phyloP scores from a whole-genome alignment of 2,888 invertebrate genomes.

The Tanaodytes sp. region DNA sequence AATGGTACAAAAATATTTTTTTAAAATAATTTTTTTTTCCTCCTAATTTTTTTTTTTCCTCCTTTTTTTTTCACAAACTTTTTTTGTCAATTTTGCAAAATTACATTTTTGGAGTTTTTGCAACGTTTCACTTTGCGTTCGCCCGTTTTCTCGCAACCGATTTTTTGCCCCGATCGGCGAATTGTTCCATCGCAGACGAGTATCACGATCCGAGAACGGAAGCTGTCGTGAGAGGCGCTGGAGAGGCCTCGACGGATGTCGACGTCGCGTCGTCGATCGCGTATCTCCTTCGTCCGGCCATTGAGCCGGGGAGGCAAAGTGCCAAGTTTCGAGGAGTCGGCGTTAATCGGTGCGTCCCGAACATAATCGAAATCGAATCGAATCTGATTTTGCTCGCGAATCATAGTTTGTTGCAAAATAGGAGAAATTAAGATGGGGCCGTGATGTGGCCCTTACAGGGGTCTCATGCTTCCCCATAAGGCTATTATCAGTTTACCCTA shows the following conservation, averaged over 20 bases:
- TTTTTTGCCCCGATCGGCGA: conserved; percentile 34
- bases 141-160: conserved; percentile 22
- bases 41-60: no score
- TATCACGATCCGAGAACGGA: conserved; percentile 50
- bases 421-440: not conserved
- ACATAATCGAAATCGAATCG: no score
- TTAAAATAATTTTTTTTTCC: no score
- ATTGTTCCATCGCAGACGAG: conserved; percentile 33
- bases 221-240: conserved; percentile 46
- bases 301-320: conserved; percentile 45
- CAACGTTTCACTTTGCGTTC: conserved; percentile 39
- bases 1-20: no score
- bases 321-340: conserved; percentile 45
- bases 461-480: no score
- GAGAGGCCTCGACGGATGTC: no score
- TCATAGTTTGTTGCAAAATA: conserved; percentile 34
- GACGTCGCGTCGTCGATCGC: no score
- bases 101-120: no score
- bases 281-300: conserved; percentile 29
- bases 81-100: no score
- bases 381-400: conserved; percentile 43
- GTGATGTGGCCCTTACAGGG: no score
- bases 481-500: no score
- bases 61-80: no score
- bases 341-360: conserved; percentile 35